Percentiles rank a stretch among this genome's conserved stretches.
These are phyloP conservation scores for Ptilonorhynchus violaceus DNA, from an alignment of 2,113 vertebrate species.

Conservation along the genomic window DNA sequence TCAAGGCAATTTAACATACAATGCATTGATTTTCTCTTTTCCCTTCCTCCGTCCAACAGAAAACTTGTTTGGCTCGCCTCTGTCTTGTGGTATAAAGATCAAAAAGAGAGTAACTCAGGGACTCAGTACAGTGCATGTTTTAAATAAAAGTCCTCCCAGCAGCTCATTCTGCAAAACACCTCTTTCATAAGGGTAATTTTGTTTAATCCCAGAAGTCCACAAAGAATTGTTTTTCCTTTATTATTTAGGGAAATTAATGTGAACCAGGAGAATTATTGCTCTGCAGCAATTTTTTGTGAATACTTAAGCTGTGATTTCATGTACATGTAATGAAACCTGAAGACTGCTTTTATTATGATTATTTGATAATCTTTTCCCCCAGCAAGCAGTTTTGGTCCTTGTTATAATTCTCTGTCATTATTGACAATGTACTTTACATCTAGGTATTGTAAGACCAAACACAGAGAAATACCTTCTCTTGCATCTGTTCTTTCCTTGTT, in stretches of 20 bases:
- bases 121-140: background rate
- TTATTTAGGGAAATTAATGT: background rate
- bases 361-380: slow-evolving; percentile 8
- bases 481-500: background rate
- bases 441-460: background rate
- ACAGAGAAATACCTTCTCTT: background rate
- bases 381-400: background rate
- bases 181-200: background rate
- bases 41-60: background rate
- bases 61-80: background rate
- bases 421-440: background rate
- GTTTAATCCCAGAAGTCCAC: background rate
- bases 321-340: background rate
- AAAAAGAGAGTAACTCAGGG: background rate
- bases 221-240: background rate
- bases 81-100: background rate
- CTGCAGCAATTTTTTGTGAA: background rate
- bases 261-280: background rate
- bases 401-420: background rate
- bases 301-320: background rate
- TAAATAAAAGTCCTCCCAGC: background rate
- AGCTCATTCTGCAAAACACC: background rate
- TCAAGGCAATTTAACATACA: background rate
- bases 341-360: background rate
- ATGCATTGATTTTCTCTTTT: background rate